Evolutionary conservation across 2,113 vertebrate genomes (phyloP).

Genomic region (Catharus bicknelli): DNA sequence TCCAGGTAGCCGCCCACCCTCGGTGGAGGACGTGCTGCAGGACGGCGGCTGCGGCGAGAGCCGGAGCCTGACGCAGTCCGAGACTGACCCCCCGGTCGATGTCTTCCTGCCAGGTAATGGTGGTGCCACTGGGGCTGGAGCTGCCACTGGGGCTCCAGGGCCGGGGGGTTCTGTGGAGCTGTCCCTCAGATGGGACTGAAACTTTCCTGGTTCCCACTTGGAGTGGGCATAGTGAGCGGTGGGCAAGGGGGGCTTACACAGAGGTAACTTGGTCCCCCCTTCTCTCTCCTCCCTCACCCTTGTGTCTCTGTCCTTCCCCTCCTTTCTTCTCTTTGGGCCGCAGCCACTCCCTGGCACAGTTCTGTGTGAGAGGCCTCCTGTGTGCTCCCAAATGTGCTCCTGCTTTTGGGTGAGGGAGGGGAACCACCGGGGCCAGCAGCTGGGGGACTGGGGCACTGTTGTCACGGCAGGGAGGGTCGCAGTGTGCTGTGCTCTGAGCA

Average conservation of each 20-base stretch:
- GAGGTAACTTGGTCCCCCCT: not conserved
- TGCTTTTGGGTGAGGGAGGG: not conserved
- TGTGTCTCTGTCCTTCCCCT: slow-evolving; percentile 52
- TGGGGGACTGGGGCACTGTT: not conserved
- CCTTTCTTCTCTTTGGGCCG: not conserved
- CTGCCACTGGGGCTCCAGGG: rapidly evolving
- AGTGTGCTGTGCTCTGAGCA: not conserved
- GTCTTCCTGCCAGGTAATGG: slow-evolving; percentile 82
- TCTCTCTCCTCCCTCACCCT: not conserved
- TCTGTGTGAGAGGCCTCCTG: not conserved
- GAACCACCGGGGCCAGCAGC: not conserved
- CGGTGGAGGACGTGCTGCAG: slow-evolving; percentile 81
- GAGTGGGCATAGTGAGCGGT: not conserved
- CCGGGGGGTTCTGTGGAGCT: rapidly evolving
- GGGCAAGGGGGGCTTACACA: not conserved
- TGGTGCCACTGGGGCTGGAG: rapidly evolving
- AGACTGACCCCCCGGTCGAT: slow-evolving; percentile 77
- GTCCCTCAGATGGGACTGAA: not conserved
- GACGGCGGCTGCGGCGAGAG: slow-evolving; percentile 82
- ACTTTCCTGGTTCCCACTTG: rapidly evolving
- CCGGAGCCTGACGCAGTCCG: slow-evolving; percentile 77
- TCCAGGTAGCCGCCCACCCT: slow-evolving; percentile 79
- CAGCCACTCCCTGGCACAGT: not conserved
- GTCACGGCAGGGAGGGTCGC: rapidly evolving
- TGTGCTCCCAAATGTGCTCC: not conserved